Percentiles rank a stretch among this genome's conserved stretches.
phyloP scores from a whole-genome alignment of 2,888 invertebrate genomes.

The Drosophila bunnanda region DNA sequence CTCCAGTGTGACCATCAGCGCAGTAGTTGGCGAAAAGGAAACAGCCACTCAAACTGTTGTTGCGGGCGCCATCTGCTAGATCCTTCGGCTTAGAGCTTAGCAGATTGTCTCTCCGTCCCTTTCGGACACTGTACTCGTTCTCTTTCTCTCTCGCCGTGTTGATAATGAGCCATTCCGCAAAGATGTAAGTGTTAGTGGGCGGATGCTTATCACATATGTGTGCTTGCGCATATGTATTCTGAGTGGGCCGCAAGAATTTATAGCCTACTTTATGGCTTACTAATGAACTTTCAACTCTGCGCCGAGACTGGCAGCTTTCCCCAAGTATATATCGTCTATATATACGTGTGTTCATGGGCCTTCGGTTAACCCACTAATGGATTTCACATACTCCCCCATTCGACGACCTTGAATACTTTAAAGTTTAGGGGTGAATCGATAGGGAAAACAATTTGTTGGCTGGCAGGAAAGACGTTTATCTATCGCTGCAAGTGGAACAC shows the following conservation, averaged over 20 bases:
- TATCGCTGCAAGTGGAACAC: slow-evolving; percentile 54
- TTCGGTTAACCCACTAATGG: slow-evolving; percentile 25
- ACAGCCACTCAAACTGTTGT: slow-evolving; percentile 71
- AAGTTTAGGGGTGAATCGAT: slow-evolving; percentile 41
- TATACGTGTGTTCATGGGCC: not conserved
- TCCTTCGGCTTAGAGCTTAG: slow-evolving; percentile 50
- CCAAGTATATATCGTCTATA: too few relatives aligned
- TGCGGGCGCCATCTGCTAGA: slow-evolving; percentile 42
- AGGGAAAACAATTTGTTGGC: slow-evolving; percentile 64
- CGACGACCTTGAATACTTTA: slow-evolving; percentile 57
- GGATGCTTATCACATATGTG: slow-evolving; percentile 48
- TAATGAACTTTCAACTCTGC: slow-evolving; percentile 77
- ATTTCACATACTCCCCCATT: not conserved
- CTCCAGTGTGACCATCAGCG: slow-evolving; percentile 8
- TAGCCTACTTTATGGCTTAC: slow-evolving; percentile 80
- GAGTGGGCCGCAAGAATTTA: slow-evolving; percentile 63
- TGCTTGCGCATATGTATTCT: slow-evolving; percentile 10
- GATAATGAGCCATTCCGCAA: slow-evolving; percentile 72
- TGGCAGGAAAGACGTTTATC: slow-evolving; percentile 61
- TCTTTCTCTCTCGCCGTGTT: slow-evolving; percentile 49
- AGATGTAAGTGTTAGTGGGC: slow-evolving; percentile 28
- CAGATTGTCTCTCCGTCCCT: slow-evolving; percentile 25
- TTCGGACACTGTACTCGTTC: not conserved
- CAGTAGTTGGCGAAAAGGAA: slow-evolving; percentile 60
- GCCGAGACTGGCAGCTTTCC: slow-evolving; percentile 23